Evolutionary conservation across 2,888 invertebrate genomes (phyloP).

Genomic region (Punctoribates punctum): DNA sequence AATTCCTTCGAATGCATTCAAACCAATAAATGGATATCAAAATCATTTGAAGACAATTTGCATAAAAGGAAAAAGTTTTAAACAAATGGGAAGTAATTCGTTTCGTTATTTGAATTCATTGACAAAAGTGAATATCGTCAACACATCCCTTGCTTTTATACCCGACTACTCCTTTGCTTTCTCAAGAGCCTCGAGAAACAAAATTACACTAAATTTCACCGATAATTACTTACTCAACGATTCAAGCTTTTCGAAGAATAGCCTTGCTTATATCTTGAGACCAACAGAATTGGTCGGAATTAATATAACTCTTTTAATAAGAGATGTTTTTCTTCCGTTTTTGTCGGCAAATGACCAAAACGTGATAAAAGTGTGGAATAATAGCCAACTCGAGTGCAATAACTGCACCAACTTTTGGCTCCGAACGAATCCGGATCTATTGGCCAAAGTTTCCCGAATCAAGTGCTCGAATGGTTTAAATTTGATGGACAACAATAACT

Average conservation of each 20-base stretch:
- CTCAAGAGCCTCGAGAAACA: neutral
- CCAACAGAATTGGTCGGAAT: neutral
- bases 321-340: no score
- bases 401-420: no score
- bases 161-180: neutral
- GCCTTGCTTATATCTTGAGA: neutral
- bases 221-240: neutral
- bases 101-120: neutral
- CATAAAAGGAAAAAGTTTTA: neutral
- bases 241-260: neutral
- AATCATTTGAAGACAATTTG: neutral
- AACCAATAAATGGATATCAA: neutral
- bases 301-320: no score
- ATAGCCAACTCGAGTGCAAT: no score
- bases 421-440: neutral
- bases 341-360: no score
- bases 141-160: neutral
- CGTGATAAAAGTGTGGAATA: no score
- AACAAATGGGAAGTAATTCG: neutral
- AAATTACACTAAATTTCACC: neutral
- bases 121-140: neutral
- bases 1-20: neutral
- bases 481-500: neutral
- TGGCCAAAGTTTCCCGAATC: neutral
- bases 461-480: neutral